phyloP scores from a whole-genome alignment of 2,113 vertebrate genomes.

The Theristicus caerulescens region DNA sequence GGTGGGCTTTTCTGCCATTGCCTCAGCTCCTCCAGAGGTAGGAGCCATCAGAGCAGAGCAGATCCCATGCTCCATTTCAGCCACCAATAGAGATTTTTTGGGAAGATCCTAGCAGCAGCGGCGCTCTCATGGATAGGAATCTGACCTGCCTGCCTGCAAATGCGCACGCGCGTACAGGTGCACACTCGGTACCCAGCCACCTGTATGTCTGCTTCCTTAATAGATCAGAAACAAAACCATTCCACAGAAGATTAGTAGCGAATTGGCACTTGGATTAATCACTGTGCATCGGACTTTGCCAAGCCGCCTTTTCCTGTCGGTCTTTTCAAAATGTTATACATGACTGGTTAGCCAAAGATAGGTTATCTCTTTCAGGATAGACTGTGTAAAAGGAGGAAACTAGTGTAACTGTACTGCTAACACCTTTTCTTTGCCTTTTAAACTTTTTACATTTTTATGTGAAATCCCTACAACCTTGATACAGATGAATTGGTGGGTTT shows the following conservation, averaged over 20 bases:
- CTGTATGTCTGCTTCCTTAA: not conserved
- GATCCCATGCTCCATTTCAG: not conserved
- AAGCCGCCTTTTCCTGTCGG: accelerated
- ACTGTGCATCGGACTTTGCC: not conserved
- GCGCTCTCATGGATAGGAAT: not conserved
- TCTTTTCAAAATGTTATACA: not conserved
- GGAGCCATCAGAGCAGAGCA: not conserved
- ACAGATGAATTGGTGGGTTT: not conserved
- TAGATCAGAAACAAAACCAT: not conserved
- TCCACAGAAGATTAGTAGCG: not conserved
- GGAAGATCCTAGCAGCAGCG: not conserved
- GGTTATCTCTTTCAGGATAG: not conserved
- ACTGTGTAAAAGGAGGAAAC: not conserved
- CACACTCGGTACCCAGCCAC: not conserved
- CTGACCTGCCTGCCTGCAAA: not conserved
- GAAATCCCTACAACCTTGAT: not conserved
- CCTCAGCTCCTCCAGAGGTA: constrained; percentile 25
- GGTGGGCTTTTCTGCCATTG: constrained; percentile 48
- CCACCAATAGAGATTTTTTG: not conserved
- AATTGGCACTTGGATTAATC: not conserved
- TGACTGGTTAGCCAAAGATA: not conserved
- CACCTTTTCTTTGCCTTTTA: not conserved
- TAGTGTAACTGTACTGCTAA: not conserved
- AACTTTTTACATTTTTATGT: not conserved
- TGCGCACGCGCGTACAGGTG: accelerated